Evolutionary conservation across 2,797 vertebrate species (phyloP).

Genomic region (Neopelma chrysocephalum): DNA sequence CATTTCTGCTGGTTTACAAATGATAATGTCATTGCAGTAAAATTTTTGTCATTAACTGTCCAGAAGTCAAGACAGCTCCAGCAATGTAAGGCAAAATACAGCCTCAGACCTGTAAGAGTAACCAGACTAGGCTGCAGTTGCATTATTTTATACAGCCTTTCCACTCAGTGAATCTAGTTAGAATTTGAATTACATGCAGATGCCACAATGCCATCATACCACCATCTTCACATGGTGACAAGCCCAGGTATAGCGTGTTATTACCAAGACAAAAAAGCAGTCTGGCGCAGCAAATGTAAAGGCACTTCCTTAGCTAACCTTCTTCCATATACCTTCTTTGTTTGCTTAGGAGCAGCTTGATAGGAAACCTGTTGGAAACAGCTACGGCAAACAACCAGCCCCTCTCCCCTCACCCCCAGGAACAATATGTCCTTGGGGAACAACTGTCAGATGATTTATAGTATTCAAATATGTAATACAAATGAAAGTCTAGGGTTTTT

Average conservation of each 20-base stretch:
- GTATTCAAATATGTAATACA: background rate
- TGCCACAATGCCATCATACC: background rate
- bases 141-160: background rate
- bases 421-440: background rate
- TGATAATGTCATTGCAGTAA: conserved; percentile 38
- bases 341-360: background rate
- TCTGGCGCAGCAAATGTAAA: background rate
- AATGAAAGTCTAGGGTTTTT: background rate
- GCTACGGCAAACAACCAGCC: background rate
- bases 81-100: background rate
- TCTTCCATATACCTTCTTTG: background rate
- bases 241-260: background rate
- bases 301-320: background rate
- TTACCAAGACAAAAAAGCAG: background rate
- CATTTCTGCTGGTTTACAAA: background rate
- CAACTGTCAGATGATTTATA: background rate
- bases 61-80: conserved; percentile 55
- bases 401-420: background rate
- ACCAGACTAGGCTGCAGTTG: background rate
- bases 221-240: background rate
- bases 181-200: background rate
- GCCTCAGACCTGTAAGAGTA: background rate
- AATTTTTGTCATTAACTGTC: conserved; percentile 57
- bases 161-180: background rate
- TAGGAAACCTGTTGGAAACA: background rate